These are phyloP conservation scores for Brachylomia viminalis DNA, from an alignment of 2,888 invertebrate species.

Conservation along the genomic window DNA sequence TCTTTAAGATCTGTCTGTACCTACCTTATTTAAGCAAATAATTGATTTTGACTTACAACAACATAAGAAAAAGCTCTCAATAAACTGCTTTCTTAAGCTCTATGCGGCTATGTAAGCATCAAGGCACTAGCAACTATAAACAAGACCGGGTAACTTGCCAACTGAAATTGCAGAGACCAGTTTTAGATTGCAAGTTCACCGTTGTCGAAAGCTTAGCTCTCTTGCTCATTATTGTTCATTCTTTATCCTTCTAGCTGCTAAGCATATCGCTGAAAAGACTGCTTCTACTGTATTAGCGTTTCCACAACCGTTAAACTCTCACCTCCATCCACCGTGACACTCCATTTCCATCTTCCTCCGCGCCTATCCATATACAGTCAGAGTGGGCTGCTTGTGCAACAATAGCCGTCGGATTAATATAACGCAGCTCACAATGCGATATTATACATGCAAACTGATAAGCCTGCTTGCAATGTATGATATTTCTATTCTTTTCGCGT, in stretches of 20 bases:
- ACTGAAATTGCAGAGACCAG: not conserved
- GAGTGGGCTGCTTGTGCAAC: conserved; percentile 61
- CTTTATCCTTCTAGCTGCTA: not conserved
- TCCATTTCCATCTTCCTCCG: conserved; percentile 13
- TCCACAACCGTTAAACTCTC: not conserved
- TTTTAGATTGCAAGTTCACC: not conserved
- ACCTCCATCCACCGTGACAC: not conserved
- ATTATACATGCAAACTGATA: conserved; percentile 63
- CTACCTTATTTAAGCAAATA: no score
- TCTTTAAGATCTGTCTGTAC: no score
- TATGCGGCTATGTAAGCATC: not conserved
- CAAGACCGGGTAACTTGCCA: not conserved
- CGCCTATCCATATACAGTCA: conserved; percentile 49
- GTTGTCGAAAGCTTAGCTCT: not conserved
- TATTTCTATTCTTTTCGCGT: conserved; percentile 57
- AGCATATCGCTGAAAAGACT: not conserved
- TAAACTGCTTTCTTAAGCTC: not conserved
- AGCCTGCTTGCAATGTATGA: conserved; percentile 54
- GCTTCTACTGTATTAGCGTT: not conserved
- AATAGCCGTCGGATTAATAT: conserved; percentile 63
- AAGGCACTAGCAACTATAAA: not conserved
- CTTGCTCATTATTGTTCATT: not conserved
- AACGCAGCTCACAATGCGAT: conserved; percentile 59
- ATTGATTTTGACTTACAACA: no score
- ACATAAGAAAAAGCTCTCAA: not conserved